These are phyloP conservation scores for Chamaetylas fuelleborni DNA, from an alignment of 2,113 vertebrate species.

Conservation along the genomic window DNA sequence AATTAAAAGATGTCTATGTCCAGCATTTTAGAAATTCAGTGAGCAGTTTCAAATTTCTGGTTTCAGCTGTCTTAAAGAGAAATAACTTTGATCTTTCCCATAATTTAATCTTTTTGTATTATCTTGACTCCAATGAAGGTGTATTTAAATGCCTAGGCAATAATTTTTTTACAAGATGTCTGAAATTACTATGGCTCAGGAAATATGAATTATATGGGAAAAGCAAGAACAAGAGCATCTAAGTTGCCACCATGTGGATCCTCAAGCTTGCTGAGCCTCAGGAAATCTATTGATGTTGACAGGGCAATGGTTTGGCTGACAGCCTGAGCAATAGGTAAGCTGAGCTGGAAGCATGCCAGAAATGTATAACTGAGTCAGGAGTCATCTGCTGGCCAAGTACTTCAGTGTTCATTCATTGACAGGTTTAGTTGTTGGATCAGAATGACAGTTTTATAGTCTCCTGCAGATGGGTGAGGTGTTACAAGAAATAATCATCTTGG, in stretches of 20 bases:
- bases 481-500: background rate
- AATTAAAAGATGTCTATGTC: background rate
- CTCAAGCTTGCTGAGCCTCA: background rate
- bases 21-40: background rate
- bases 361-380: background rate
- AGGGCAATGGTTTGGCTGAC: background rate
- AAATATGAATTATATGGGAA: background rate
- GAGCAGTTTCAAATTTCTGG: background rate
- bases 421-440: background rate
- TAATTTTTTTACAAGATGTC: background rate
- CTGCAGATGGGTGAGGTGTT: background rate
- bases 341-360: background rate
- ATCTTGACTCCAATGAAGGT: background rate
- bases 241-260: background rate
- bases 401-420: background rate
- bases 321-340: background rate
- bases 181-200: background rate
- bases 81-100: background rate
- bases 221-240: background rate
- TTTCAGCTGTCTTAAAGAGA: background rate
- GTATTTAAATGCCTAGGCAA: background rate
- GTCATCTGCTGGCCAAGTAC: background rate
- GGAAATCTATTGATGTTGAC: background rate
- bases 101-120: background rate
- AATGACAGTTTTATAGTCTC: background rate